Evolutionary conservation across 37 sponge, comb jelly and placozoan species (phyloP), one percentile per base, ranked within the genome.

Genomic region (Cliona cf. orientalis): DNA sequence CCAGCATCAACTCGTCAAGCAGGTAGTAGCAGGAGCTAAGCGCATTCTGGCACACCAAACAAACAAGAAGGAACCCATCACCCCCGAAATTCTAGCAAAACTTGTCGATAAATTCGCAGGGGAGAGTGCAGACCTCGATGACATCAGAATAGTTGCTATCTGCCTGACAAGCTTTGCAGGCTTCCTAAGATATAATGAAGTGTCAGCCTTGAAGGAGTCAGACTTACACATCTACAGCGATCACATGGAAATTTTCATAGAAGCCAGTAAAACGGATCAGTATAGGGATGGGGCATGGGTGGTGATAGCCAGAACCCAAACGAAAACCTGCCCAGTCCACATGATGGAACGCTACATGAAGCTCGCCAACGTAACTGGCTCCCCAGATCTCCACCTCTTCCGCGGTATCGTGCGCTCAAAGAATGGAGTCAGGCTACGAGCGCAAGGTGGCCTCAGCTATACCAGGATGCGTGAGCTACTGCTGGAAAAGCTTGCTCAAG

Each of bases 261-360:
- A 62, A 26, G 11, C 63, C 17, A 62, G 63, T 22, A 62, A 62
- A 22, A 62, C 63, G 6, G 63, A 62, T 22, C 63, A 62, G 63
- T 62, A 26, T 22, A 5, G 69, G n/a, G 69, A 67, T 67, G 69
- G 69, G 11, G 69, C 69, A 31, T 67, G 69, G 69, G 69, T 67
- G 38, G 69, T 67, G 40, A 36, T 67, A n/a, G 69, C 69, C 41
- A 37, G 69, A 6, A 67, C 69, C 9, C 11, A 22, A 7, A 35
- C 7, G 12, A 5, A 29, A 11, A 9, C 17, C 17, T 67, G 69
- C 41, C 40, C 69, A 23, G 69, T 67, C 12, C 40, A 3, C 40
- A 67, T 36, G 69, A 9, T 67, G 38, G 69, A 67, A 23, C 11
- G 69, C 7, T 67, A 67, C 23, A n/a, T n/a, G 23, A 9, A 62